These are phyloP conservation scores for Lophotriccus pileatus DNA, from an alignment of 2,797 vertebrate species.

Conservation along the genomic window DNA sequence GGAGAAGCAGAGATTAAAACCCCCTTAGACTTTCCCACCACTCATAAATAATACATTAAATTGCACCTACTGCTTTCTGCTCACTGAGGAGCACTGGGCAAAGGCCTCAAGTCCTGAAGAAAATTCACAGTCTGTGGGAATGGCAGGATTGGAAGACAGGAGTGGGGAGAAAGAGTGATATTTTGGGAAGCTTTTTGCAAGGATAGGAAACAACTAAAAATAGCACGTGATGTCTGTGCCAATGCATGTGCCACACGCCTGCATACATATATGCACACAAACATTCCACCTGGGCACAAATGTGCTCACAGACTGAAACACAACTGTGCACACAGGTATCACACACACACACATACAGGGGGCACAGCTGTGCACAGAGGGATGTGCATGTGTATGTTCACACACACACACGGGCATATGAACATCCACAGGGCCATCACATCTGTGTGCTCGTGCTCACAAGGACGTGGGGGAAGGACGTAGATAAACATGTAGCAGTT, in stretches of 20 bases:
- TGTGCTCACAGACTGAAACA: neutral
- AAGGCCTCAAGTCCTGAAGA: neutral
- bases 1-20: constrained; percentile 68
- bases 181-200: neutral
- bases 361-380: neutral
- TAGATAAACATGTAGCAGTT: neutral
- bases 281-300: neutral
- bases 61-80: constrained; percentile 53
- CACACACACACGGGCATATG: neutral
- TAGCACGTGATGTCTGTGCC: neutral
- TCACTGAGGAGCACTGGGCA: constrained; percentile 28
- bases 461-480: neutral
- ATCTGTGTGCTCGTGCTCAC: neutral
- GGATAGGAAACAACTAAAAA: neutral
- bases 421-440: neutral
- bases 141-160: neutral
- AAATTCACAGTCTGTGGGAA: neutral
- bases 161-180: neutral
- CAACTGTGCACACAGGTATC: neutral
- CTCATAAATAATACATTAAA: constrained; percentile 76
- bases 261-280: neutral
- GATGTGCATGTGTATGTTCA: fast-evolving
- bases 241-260: neutral
- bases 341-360: too few species aligned
- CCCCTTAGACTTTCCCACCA: constrained; percentile 63